Percentiles rank a stretch among this genome's conserved stretches.
Evolutionary conservation across 2,113 vertebrate species (phyloP).

Genomic region (Mungos mungo): DNA sequence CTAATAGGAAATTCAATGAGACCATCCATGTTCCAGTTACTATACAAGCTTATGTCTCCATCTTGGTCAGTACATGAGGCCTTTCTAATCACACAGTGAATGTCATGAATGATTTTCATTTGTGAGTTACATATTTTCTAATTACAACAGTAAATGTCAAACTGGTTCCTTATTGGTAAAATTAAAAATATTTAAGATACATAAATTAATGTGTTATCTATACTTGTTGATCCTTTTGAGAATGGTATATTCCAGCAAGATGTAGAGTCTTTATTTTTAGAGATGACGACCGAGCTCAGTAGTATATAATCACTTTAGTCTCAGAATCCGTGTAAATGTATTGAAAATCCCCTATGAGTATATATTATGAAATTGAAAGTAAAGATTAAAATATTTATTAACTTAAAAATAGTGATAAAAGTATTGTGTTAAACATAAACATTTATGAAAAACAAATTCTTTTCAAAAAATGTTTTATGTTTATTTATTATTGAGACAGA

Average conservation of each 20-base stretch:
- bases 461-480: no score
- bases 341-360: background rate
- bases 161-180: background rate
- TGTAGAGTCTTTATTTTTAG: background rate
- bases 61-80: background rate
- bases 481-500: no score
- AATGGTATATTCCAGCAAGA: background rate
- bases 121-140: background rate
- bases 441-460: background rate
- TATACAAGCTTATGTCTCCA: fast-evolving
- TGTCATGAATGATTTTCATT: background rate
- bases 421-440: background rate
- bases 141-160: background rate
- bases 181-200: background rate
- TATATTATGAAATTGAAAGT: background rate
- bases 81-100: background rate
- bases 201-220: background rate
- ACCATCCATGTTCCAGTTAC: background rate
- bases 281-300: background rate
- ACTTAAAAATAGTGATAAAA: background rate
- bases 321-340: background rate
- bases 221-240: background rate
- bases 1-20: background rate
- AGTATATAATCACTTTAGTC: background rate
- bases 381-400: background rate